Evolutionary conservation across 2,797 vertebrate species (phyloP), one percentile per base, ranked within the genome.

Genomic region (Anabas testudineus): DNA sequence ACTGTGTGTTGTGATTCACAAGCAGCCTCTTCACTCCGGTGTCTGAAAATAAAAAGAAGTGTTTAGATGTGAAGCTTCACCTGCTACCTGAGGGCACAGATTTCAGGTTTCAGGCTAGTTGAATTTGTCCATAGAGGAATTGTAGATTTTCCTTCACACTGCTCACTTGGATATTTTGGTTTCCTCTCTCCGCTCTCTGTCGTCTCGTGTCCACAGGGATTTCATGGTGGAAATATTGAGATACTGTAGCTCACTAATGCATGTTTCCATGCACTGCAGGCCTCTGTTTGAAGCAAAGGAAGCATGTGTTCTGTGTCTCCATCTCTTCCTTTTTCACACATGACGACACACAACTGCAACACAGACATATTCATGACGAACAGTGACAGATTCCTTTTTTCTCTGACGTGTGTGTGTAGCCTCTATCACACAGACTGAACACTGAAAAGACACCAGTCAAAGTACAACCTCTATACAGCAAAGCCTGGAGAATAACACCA

Each of bases 61-160:
- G 0, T 66, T 74, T 34, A 39, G 39, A 67, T 1, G 18, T 22
- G 19, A 34, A 18, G 34, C 34, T 30, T 37, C 41, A 32, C 6
- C 58, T 28, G 43, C 52, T 49, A 54, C 64, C 67, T n/a, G 24
- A 52, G 42, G 32, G 21, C 59, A 67, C 37, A 41, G 28, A 64
- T 53, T 21, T 65, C 59, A 56, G 42, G n/a, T 24, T 42, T 67
- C 58, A 53, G 55, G 4, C 13, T 54, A 9, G 53, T 37, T 55
- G 49, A 36, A 58, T 59, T 69, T 55, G 16, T 49, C 45, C 45
- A 16, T 9, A 32, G 30, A 32, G 30, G 30, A 67, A 36, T 13
- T 66, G 78, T 76, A 69, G 73, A 75, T 77, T 77, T 73, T 62
- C 52, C 55, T 53, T 67, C 52, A 58, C 64, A 36, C 34, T 32